phyloP scores from a whole-genome alignment of 30 jellyfish, hydroid and myxozoan genomes.

The Chrysaora quinquecirrha region DNA sequence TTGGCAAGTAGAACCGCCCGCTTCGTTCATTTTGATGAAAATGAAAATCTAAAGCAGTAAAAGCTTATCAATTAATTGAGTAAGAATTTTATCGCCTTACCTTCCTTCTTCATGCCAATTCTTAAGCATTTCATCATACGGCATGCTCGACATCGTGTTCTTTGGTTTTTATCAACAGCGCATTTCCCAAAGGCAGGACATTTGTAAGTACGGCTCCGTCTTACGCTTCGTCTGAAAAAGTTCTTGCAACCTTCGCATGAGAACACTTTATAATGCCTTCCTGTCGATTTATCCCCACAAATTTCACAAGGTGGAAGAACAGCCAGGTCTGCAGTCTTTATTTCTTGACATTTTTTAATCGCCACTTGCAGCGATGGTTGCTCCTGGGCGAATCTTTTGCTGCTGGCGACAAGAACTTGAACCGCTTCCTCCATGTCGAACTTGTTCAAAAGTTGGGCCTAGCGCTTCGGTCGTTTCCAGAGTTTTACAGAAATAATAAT shows the following conservation, averaged over 20 bases:
- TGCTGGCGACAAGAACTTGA: slow-evolving; percentile 59
- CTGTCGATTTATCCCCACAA: slow-evolving; percentile 95
- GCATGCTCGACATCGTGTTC: slow-evolving; percentile 97
- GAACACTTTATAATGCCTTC: slow-evolving; percentile 90
- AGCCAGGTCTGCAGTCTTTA: slow-evolving; percentile 28
- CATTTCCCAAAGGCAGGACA: slow-evolving; percentile 98
- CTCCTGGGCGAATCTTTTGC: slow-evolving; percentile 52
- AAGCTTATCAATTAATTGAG: too few relatives aligned
- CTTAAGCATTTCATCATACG: slow-evolving; percentile 86
- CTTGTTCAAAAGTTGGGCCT: slow-evolving; percentile 61
- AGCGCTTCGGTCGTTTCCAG: too few relatives aligned
- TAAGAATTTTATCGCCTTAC: too few relatives aligned
- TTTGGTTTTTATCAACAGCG: slow-evolving; percentile 92
- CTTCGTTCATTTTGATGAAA: too few relatives aligned
- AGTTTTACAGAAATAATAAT: too few relatives aligned
- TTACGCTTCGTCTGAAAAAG: slow-evolving; percentile 95
- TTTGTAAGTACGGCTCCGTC: slow-evolving; percentile 79
- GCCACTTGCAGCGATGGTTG: slow-evolving; percentile 3
- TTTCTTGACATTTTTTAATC: slow-evolving; percentile 43
- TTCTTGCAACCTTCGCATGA: slow-evolving; percentile 99
- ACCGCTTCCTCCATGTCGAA: slow-evolving; percentile 79
- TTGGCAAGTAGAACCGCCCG: too few relatives aligned
- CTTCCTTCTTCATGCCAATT: slow-evolving; percentile 96
- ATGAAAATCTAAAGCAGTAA: too few relatives aligned
- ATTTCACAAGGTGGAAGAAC: slow-evolving; percentile 69